phyloP scores from a whole-genome alignment of 2,888 invertebrate genomes.

The Aspidiotus destructor region DNA sequence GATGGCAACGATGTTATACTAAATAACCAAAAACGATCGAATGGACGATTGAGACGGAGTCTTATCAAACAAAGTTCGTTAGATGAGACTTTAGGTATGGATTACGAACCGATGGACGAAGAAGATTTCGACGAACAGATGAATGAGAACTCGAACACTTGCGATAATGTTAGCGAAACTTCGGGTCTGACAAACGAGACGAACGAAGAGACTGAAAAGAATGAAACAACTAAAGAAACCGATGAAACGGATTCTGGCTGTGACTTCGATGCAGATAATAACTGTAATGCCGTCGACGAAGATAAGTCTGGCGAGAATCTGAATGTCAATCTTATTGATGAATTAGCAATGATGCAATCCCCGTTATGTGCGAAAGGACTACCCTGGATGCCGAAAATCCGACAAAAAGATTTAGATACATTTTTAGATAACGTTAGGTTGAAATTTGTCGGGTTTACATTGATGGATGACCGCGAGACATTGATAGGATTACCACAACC shows the following conservation, averaged over 20 bases:
- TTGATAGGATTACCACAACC: conserved; percentile 92
- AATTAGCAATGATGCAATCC: not conserved
- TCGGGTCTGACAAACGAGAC: not conserved
- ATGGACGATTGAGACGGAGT: conserved; percentile 42
- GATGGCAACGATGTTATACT: conserved; percentile 76
- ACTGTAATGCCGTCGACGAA: not conserved
- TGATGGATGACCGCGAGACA: conserved; percentile 71
- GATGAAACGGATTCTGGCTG: not conserved
- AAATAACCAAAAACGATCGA: conserved; percentile 41
- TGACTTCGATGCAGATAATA: not conserved
- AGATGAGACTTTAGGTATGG: conserved; percentile 56
- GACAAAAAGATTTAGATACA: conserved; percentile 83
- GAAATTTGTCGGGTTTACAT: conserved; percentile 92
- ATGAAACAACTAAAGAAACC: not conserved
- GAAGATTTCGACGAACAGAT: conserved; percentile 47
- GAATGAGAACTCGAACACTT: conserved; percentile 6
- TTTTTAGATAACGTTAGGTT: conserved; percentile 82
- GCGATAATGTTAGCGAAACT: conserved; percentile 14
- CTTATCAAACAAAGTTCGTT: conserved; percentile 87
- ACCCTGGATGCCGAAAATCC: conserved; percentile 94
- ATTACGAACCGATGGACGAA: conserved; percentile 44
- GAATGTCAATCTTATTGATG: not conserved
- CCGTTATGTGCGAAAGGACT: conserved; percentile 47
- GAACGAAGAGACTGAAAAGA: not conserved
- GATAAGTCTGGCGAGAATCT: not conserved